Evolutionary conservation across 2,113 vertebrate species (phyloP).

Genomic region (Nettapus auritus): DNA sequence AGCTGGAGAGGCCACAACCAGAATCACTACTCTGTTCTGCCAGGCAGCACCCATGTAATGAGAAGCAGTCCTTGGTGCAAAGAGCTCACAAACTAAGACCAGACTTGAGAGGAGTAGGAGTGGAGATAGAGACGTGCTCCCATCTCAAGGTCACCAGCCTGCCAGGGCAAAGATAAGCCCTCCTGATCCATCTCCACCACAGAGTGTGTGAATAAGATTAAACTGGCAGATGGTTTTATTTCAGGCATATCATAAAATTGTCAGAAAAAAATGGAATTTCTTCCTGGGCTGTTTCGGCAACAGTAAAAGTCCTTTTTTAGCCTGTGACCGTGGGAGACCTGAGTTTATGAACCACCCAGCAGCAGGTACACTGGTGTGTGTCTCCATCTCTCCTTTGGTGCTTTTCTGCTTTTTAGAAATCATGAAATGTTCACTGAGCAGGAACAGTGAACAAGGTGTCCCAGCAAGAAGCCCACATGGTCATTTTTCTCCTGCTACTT

Average conservation of each 20-base stretch:
- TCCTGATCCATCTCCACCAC: neutral
- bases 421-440: neutral
- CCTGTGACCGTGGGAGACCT: neutral
- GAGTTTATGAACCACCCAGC: neutral
- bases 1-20: constrained; percentile 46
- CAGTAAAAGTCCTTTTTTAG: neutral
- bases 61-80: constrained; percentile 9
- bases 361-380: accelerated
- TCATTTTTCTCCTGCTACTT: neutral
- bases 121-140: neutral
- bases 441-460: neutral
- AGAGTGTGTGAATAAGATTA: neutral
- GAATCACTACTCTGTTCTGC: constrained; percentile 4
- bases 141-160: neutral
- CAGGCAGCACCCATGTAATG: constrained; percentile 29
- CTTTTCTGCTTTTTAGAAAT: neutral
- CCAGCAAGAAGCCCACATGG: neutral
- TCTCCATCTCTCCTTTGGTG: neutral
- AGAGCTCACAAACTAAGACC: neutral
- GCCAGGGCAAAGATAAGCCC: neutral
- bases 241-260: neutral
- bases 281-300: neutral
- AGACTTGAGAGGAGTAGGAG: neutral
- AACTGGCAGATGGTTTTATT: neutral
- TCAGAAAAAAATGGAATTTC: neutral